A percentile compares a stretch with the other conserved stretches of the same genome.
These are phyloP conservation scores for Drosophila obscura DNA, from an alignment of 1,140 invertebrate species.

Conservation along the genomic window DNA sequence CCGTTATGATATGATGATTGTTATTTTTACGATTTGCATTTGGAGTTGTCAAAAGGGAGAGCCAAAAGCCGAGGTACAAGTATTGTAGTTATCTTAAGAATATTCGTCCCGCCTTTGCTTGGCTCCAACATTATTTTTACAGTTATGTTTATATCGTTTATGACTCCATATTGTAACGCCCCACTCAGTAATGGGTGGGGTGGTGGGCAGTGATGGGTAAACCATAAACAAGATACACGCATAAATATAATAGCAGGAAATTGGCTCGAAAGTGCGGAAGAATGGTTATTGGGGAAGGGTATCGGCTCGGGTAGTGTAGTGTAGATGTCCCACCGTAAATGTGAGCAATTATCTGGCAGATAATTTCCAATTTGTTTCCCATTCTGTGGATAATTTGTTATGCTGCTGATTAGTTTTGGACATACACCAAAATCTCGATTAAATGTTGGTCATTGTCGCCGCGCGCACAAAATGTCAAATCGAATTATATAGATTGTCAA, in stretches of 20 bases:
- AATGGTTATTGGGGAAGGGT: neutral
- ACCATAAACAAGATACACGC: slow-evolving; percentile 39
- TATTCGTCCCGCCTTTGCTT: neutral
- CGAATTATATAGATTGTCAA: slow-evolving; percentile 17
- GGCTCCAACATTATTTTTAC: slow-evolving; percentile 51
- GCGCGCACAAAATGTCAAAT: slow-evolving; percentile 24
- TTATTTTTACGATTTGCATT: slow-evolving; percentile 70
- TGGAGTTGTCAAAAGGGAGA: slow-evolving; percentile 42
- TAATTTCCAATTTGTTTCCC: too few relatives aligned
- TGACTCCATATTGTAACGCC: slow-evolving; percentile 39
- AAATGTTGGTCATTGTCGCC: slow-evolving; percentile 2
- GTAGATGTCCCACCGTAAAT: too few relatives aligned
- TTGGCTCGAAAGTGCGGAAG: slow-evolving; percentile 29
- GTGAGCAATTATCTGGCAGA: too few relatives aligned
- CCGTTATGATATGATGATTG: slow-evolving; percentile 66
- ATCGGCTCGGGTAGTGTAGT: too few relatives aligned
- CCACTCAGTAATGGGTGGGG: slow-evolving; percentile 3
- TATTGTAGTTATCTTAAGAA: slow-evolving; percentile 6
- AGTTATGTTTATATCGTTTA: slow-evolving; percentile 51
- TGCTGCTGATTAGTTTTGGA: slow-evolving; percentile 4
- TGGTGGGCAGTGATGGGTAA: neutral
- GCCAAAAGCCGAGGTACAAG: slow-evolving; percentile 38
- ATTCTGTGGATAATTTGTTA: neutral
- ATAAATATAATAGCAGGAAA: slow-evolving; percentile 47
- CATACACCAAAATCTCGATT: slow-evolving; percentile 16